Conservation (phyloP, 1,140 invertebrate species). For the Bemisia tabaci region DNA sequence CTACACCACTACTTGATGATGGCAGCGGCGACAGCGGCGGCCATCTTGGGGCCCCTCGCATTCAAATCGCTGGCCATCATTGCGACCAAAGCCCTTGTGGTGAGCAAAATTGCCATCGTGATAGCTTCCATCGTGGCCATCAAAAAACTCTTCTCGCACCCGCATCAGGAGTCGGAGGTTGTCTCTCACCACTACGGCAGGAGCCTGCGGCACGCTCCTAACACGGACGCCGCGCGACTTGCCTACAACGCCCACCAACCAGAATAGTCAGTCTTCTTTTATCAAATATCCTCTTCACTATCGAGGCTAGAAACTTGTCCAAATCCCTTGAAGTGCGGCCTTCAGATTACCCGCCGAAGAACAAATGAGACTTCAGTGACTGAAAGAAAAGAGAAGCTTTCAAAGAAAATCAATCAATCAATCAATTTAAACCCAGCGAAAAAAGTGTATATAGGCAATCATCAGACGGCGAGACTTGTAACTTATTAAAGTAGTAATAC, state of each 20-base stretch:
- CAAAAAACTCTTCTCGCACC: slow-evolving; percentile 46
- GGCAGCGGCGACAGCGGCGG: slow-evolving; percentile 27
- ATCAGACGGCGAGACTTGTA: too few species aligned
- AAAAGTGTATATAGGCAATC: too few species aligned
- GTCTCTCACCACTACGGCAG: background rate
- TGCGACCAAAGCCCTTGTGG: slow-evolving; percentile 53
- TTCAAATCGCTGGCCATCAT: slow-evolving; percentile 56
- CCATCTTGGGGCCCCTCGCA: slow-evolving; percentile 42
- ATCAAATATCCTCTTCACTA: background rate
- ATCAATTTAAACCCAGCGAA: too few species aligned
- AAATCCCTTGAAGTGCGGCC: background rate
- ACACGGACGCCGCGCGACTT: background rate
- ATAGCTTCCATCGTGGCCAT: slow-evolving; percentile 58
- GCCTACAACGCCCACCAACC: background rate
- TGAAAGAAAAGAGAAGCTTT: too few species aligned
- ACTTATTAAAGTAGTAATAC: too few species aligned
- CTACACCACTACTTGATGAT: slow-evolving; percentile 2
- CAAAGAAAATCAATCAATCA: too few species aligned
- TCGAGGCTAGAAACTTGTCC: background rate
- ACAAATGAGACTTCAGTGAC: background rate
- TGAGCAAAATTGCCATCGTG: slow-evolving; percentile 60
- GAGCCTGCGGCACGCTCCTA: background rate
- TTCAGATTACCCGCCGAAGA: background rate
- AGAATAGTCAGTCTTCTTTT: background rate
- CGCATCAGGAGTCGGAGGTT: slow-evolving; percentile 1